phyloP scores from a whole-genome alignment of 2,797 vertebrate species.

The Mormyrops attenuatus region DNA sequence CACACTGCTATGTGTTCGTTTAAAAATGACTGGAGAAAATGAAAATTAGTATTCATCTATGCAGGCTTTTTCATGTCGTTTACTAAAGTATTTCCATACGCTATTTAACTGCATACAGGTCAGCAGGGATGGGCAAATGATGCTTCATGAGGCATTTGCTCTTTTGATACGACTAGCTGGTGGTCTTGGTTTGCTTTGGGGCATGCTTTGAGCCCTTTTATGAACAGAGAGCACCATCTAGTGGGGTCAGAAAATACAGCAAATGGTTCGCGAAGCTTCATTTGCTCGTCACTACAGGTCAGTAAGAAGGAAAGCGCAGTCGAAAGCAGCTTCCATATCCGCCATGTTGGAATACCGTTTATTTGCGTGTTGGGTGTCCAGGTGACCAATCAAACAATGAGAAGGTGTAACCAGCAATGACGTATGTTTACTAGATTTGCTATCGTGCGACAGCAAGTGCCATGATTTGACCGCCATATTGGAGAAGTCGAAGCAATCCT shows the following conservation, averaged over 20 bases:
- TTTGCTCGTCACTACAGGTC: not conserved
- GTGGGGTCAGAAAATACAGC: too few relatives aligned
- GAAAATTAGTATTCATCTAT: not conserved
- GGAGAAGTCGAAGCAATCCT: too few relatives aligned
- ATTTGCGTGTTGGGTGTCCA: not conserved
- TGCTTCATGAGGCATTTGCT: not conserved
- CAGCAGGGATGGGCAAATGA: too few relatives aligned
- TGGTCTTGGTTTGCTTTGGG: too few relatives aligned
- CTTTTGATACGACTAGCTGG: too few relatives aligned
- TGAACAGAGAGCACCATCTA: too few relatives aligned
- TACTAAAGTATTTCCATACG: not conserved
- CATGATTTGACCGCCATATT: too few relatives aligned
- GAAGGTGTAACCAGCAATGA: not conserved
- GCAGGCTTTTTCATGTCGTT: not conserved
- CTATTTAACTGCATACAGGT: too few relatives aligned
- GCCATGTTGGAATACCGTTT: not conserved
- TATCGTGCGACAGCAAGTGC: too few relatives aligned
- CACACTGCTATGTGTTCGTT: not conserved
- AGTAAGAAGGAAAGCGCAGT: not conserved
- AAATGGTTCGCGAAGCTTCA: too few relatives aligned
- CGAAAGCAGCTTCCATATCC: not conserved
- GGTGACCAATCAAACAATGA: not conserved
- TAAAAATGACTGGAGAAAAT: not conserved
- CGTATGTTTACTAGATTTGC: not conserved
- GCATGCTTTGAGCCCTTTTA: too few relatives aligned